These are phyloP conservation scores for Melinaea marsaeus DNA, from an alignment of 2,888 invertebrate genomes.

Conservation along the genomic window DNA sequence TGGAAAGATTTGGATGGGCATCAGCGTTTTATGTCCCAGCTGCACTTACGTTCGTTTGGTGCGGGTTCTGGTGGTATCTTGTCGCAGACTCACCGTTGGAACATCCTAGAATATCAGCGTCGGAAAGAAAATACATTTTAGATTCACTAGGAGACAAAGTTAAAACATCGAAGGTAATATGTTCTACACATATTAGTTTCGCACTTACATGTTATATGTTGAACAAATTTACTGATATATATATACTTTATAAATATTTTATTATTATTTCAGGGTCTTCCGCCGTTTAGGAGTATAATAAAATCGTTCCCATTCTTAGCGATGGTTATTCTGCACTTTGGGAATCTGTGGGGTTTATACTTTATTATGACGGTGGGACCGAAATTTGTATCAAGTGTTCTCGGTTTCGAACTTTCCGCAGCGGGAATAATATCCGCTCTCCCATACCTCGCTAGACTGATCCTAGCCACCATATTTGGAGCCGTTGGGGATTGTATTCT, in stretches of 20 bases:
- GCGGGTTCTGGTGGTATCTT: slow-evolving; percentile 79
- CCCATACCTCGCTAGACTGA: slow-evolving; percentile 83
- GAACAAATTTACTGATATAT: slow-evolving; percentile 19
- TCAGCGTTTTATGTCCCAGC: slow-evolving; percentile 83
- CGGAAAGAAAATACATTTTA: slow-evolving; percentile 80
- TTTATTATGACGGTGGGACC: slow-evolving; percentile 87
- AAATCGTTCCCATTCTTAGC: slow-evolving; percentile 84
- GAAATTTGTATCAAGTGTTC: slow-evolving; percentile 83
- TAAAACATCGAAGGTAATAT: slow-evolving; percentile 75
- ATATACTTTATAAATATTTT: slow-evolving; percentile 13
- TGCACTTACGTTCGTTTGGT: slow-evolving; percentile 74
- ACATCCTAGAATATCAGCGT: slow-evolving; percentile 79
- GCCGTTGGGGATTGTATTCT: slow-evolving; percentile 81
- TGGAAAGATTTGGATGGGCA: slow-evolving; percentile 81
- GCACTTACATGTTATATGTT: slow-evolving; percentile 17
- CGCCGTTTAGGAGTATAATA: slow-evolving; percentile 80
- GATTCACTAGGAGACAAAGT: slow-evolving; percentile 78
- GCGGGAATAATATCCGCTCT: slow-evolving; percentile 84
- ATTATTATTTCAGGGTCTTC: slow-evolving; percentile 75
- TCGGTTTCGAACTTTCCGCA: slow-evolving; percentile 83
- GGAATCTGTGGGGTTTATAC: slow-evolving; percentile 86
- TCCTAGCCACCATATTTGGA: slow-evolving; percentile 84
- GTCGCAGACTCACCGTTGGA: slow-evolving; percentile 81
- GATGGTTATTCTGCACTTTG: slow-evolving; percentile 82
- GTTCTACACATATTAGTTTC: slow-evolving; percentile 29